Base-by-base conservation (phyloP, 2,113 vertebrate genomes). In the Otolemur garnettii region DNA sequence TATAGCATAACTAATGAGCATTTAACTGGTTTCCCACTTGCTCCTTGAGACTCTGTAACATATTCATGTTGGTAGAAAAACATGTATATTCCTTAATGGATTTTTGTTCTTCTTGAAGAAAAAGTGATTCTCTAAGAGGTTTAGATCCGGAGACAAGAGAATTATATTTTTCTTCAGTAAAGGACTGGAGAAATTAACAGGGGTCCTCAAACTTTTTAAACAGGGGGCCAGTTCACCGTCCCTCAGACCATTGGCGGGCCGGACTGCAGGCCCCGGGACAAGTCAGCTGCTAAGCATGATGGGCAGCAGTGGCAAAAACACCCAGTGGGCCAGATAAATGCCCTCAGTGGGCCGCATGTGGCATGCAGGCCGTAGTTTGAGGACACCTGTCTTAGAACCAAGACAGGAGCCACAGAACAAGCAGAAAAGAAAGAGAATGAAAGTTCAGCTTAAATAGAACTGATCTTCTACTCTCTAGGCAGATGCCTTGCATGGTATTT, bases 141-240 rank as follows among this genome's bases (percentile, higher is more conserved):
- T 80, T 66, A 84, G 22, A 38, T 53, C 26, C 15, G n/a, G 74
- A 66, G 19, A 22, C 55, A 95, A 95, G 18, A 90, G 3, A 92
- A 87, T 86, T 93, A 4, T 50, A 78, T 90, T 93, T 82, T 55
- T 93, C 33, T 91, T 87, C 57, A 74, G 35, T 66, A 87, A 93
- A 72, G 26, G 8, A 82, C n/a, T 50, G 38, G 92, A 93, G 77
- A 69, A 22, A 64, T 38, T 38, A 38, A 38, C 38, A 38, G 38
- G 38, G 38, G 38, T 38, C 38, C 38, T 38, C 38, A 38, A 38
- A 38, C 38, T 38, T 38, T 38, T 38, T 38, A 38, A 38, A 38
- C 38, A 38, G 38, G 38, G 38, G 38, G 38, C 38, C 38, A 38
- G 38, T 38, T 38, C 38, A 38, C 38, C 4, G 38, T 38, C 38